Percentiles rank a stretch among this genome's conserved stretches.
phyloP scores from a whole-genome alignment of 2,888 invertebrate genomes.

The Erannis defoliaria region DNA sequence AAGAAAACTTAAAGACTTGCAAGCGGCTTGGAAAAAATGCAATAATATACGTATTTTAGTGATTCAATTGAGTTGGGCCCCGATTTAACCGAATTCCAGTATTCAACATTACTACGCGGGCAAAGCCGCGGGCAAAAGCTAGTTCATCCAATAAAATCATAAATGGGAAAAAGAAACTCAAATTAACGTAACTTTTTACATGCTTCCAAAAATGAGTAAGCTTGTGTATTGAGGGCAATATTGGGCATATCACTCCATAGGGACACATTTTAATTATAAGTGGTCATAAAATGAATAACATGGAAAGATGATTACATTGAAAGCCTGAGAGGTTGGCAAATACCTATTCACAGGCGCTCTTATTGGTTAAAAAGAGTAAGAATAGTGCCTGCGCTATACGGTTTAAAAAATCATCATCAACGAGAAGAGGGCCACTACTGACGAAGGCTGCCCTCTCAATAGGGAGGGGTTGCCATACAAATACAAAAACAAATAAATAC shows the following conservation, averaged over 20 bases:
- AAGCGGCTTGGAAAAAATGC: no score
- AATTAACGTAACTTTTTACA: conserved; percentile 18
- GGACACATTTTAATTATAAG: conserved; percentile 56
- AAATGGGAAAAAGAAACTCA: conserved; percentile 7
- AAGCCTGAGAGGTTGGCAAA: conserved; percentile 46
- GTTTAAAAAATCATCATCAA: background rate
- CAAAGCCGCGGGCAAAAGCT: no score
- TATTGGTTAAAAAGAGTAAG: background rate
- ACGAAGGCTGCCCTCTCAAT: no score
- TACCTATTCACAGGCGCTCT: conserved; percentile 20
- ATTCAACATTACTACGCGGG: no score
- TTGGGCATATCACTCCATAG: conserved; percentile 53
- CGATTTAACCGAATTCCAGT: no score
- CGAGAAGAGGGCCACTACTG: no score
- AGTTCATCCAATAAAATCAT: no score
- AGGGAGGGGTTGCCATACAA: no score
- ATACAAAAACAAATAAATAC: no score
- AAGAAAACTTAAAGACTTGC: no score
- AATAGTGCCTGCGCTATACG: background rate
- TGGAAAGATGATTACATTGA: conserved; percentile 62
- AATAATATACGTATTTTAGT: no score
- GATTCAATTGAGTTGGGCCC: no score
- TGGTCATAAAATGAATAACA: conserved; percentile 52
- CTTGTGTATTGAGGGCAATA: conserved; percentile 48
- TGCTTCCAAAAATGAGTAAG: conserved; percentile 33